Percentiles rank a stretch among this genome's conserved stretches.
Conservation (phyloP, 2,113 vertebrate genomes). For the Chloropsis hardwickii region DNA sequence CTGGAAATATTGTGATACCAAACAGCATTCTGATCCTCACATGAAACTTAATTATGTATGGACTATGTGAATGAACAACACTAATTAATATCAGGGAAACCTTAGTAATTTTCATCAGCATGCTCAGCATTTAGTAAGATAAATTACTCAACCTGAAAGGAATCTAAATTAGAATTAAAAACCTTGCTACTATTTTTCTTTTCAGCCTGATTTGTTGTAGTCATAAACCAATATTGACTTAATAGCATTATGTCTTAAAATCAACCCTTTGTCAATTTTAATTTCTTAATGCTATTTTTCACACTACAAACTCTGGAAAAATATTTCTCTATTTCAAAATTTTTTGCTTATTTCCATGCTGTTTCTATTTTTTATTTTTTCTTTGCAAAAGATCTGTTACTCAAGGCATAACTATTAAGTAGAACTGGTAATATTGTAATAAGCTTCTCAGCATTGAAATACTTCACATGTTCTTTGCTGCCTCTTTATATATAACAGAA, state of each 20-base stretch:
- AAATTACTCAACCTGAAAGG: not conserved
- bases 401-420: not conserved
- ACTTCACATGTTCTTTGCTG: not conserved
- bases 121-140: not conserved
- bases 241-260: not conserved
- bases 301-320: not conserved
- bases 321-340: not conserved
- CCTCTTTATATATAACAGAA: not conserved
- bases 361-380: not conserved
- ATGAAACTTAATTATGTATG: not conserved
- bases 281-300: not conserved
- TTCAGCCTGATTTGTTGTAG: not conserved
- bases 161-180: not conserved
- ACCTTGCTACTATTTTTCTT: not conserved
- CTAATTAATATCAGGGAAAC: not conserved
- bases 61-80: not conserved
- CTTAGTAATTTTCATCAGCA: not conserved
- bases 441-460: not conserved
- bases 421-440: not conserved
- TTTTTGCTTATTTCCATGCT: not conserved
- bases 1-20: not conserved
- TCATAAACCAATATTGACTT: not conserved
- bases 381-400: not conserved
- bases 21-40: not conserved
- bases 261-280: not conserved